Base-by-base conservation (phyloP, 2,797 vertebrate genomes). In the Ceryle rudis region DNA sequence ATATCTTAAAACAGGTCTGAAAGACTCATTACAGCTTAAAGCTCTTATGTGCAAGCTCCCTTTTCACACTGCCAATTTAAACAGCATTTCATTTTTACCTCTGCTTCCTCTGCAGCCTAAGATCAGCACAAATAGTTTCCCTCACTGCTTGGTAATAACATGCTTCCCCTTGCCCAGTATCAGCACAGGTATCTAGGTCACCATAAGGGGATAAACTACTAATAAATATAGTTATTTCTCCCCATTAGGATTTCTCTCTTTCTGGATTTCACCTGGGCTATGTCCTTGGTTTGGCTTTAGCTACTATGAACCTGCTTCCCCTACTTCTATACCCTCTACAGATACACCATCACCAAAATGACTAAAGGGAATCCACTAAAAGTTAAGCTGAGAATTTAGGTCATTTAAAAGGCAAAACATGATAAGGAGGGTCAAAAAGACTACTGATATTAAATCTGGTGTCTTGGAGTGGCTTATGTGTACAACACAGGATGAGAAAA, bases 131-230 rank as follows among this genome's bases (percentile, higher is more conserved):
- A 66, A 74, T 5, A 72, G 28, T 8, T 55, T 77, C 70, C 31
- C 51, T 77, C 70, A 9, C 73, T 55, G 58, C 58, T 26, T 39
- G n/a, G 35, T 46, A 85, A 31, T 31, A 86, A 47, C 11, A 84
- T 4, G 25, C 39, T 64, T 66, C 46, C 55, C 66, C 64, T 89
- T 41, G 64, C 35, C 67, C 81, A 44, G 2, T 23, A 89, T 14
- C 61, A 83, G 88, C 86, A 78, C 80, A 78, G 51, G 41, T 46
- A 81, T 71, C 57, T 44, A 67, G 91, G 66, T 79, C 83, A 89
- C 58, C 39, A 28, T 3, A 46, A 79, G 2, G 52, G 47, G 35
- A 91, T 42, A 75, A 95, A 92, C 44, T 60, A 18, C 60, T 64
- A 33, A 85, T 44, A 82, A 93, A 81, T 85, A 44, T 33, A 70